Conservation (phyloP, 2,797 vertebrate genomes). For the Clangula hyemalis region DNA sequence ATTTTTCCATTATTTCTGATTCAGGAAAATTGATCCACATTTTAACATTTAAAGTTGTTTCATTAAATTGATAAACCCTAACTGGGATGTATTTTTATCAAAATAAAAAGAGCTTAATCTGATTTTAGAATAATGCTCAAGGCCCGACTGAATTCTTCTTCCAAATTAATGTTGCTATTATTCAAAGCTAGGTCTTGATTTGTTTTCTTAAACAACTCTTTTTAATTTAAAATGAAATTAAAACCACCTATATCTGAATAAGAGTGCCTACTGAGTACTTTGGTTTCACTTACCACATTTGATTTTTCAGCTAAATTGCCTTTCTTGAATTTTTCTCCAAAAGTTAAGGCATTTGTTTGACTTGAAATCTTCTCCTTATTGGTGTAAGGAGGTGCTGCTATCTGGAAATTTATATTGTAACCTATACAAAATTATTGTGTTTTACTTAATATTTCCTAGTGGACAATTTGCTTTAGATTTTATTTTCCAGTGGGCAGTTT, state of each 20-base stretch:
- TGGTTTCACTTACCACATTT: not conserved
- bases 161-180: not conserved
- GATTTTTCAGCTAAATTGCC: not conserved
- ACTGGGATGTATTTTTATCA: not conserved
- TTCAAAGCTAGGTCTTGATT: not conserved
- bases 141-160: not conserved
- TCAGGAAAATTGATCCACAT: not conserved
- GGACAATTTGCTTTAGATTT: not conserved
- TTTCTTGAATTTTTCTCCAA: not conserved
- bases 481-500: not conserved
- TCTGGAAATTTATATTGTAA: not conserved
- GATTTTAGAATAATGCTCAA: not conserved
- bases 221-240: not conserved
- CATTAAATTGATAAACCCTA: not conserved
- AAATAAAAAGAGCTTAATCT: not conserved
- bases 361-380: not conserved
- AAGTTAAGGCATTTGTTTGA: not conserved
- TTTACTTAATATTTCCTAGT: not conserved
- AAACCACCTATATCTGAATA: not conserved
- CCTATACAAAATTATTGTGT: not conserved
- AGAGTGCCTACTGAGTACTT: not conserved
- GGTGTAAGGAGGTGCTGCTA: not conserved
- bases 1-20: not conserved
- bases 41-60: not conserved
- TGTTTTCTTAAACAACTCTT: not conserved